Conservation (phyloP, 1,140 invertebrate genomes). For the Drosophila quadrilineata region DNA sequence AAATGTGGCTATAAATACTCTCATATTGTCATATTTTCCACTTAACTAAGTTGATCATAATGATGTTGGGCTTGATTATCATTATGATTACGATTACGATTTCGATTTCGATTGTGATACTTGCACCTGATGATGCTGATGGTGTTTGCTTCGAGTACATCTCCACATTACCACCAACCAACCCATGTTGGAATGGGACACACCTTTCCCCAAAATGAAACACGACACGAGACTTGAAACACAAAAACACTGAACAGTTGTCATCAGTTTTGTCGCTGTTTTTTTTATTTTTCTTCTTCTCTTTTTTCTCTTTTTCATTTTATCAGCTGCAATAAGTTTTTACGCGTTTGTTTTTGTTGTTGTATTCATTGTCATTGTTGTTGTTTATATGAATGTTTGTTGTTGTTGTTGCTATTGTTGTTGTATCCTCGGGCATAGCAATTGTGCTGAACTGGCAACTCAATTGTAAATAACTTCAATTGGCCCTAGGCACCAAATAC, state of each 20-base stretch:
- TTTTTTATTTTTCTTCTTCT: constrained; percentile 30
- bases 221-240: too few relatives aligned
- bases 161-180: too few relatives aligned
- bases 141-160: neutral
- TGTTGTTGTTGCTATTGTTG: constrained; percentile 9
- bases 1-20: neutral
- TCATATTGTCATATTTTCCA: constrained; percentile 38
- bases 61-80: neutral
- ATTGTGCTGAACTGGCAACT: constrained; percentile 62
- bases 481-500: constrained; percentile 65
- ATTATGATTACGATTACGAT: neutral
- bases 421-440: constrained; percentile 27
- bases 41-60: neutral
- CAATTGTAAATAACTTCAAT: constrained; percentile 72
- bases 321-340: constrained; percentile 25
- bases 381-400: constrained; percentile 14
- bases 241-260: constrained; percentile 7
- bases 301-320: constrained; percentile 24
- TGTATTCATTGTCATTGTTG: constrained; percentile 24
- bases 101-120: constrained; percentile 6
- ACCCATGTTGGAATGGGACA: too few relatives aligned
- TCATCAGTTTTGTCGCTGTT: constrained; percentile 11
- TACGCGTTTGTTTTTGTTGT: constrained; percentile 15
- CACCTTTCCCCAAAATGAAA: too few relatives aligned
- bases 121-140: neutral